Evolutionary conservation across 92 coral and sea anemone genomes (phyloP), one percentile per base, ranked within the genome.

Genomic region (Siderastrea radians): DNA sequence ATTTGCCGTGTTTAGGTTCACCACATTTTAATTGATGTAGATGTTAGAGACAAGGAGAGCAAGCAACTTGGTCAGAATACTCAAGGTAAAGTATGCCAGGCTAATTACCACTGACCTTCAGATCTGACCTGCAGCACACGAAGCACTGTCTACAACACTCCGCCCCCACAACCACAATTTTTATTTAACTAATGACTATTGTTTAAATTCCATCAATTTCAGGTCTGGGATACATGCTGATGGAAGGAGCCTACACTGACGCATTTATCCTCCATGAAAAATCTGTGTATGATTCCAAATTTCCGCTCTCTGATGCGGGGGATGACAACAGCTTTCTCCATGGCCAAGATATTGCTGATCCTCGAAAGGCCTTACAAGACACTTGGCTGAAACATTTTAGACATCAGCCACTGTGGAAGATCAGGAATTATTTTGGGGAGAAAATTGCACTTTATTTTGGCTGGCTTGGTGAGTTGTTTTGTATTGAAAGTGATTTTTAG

Each of bases 361-460:
- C 99, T 14, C 96, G 99, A 13, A 88, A 84, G 75, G 86, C 86
- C 65, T 89, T 96, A 48, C 89, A 95, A 70, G 85, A 95, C 57
- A 93, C 96, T 3, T 96, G 99, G 99, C 68, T 95, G 14, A 93
- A 91, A 61, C 93, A 94, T 93, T 88, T 91, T 19, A 96, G 94
- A 72, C 95, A 89, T 88, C 99, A 96, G 78, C 99, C 99, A 4
- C 90, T 96, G 69, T 96, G 99, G 99, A 96, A 96, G 76, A 93
- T 96, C 57, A 93, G 98, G 84, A 96, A 96, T 78, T 96, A 96
- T 83, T 96, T 95, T 92, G 99, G 99, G 54, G 99, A 96, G 81
- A 92, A 96, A 65, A 95, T 95, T 81, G 99, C 99, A 4, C 83
- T 96, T 82, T 96, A 96, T 82, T 96, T 96, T 92, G 95, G 93